phyloP scores from a whole-genome alignment of 2,797 vertebrate species.

The Podarcis lilfordi region DNA sequence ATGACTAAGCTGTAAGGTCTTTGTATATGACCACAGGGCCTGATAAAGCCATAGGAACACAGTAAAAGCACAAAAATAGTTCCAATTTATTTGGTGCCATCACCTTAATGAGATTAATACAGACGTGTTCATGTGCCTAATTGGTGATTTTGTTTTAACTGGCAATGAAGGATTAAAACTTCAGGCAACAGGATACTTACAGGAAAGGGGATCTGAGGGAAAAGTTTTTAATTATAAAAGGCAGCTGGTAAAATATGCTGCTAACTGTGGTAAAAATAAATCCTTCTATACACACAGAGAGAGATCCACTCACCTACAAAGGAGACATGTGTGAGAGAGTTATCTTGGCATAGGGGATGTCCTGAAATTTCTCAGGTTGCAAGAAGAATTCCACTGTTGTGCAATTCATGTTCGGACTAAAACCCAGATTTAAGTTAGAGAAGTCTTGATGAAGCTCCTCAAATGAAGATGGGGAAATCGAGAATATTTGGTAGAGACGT shows the following conservation, averaged over 20 bases:
- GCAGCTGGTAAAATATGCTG: constrained; percentile 64
- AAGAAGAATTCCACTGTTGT: not conserved
- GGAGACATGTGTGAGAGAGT: not conserved
- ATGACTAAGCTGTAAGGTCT: constrained; percentile 85
- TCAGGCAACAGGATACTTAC: constrained; percentile 81
- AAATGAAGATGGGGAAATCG: not conserved
- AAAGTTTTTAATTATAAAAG: constrained; percentile 79
- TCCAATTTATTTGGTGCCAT: constrained; percentile 88
- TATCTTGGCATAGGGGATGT: not conserved
- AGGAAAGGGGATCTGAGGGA: constrained; percentile 64
- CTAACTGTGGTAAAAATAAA: constrained; percentile 63
- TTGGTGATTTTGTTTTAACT: constrained; percentile 88
- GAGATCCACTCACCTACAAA: not conserved
- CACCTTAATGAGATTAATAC: constrained; percentile 89
- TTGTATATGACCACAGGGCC: constrained; percentile 86
- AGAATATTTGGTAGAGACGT: not conserved
- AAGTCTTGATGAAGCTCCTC: not conserved
- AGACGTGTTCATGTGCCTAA: constrained; percentile 86
- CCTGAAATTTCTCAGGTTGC: not conserved
- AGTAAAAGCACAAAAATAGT: constrained; percentile 87
- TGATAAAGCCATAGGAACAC: constrained; percentile 87
- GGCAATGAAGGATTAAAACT: constrained; percentile 87
- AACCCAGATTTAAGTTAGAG: not conserved
- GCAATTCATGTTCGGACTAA: not conserved
- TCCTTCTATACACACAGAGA: not conserved